Evolutionary conservation across 2,888 invertebrate genomes (phyloP), one percentile per base, ranked within the genome.

Genomic region (Julus scanicus): DNA sequence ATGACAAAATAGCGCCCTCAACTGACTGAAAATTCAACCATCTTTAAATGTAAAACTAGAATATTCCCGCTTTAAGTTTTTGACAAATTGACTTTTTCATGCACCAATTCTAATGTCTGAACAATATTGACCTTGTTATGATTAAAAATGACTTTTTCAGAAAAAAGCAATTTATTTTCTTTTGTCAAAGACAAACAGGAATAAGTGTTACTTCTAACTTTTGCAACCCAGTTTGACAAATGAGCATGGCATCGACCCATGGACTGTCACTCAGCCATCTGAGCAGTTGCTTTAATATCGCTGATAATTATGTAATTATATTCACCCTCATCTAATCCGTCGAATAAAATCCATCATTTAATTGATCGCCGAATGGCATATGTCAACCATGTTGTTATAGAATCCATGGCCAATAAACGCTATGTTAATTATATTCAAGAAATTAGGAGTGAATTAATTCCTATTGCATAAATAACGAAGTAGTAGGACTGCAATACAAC

Each of bases 271-370:
- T 44, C 44, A 44, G 44, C n/a, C 6, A 63, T 63, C 17, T 63
- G 6, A n/a, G 57, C 6, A 63, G n/a, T 6, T 20, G 6, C 5
- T n/a, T n/a, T 63, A n/a, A 20, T n/a, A 63, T n/a, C 57, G n/a
- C n/a, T 63, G 57, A 63, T 63, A 63, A 63, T 63, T 2, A n/a
- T 4, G n/a, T 63, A 63, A 63, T 63, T 63, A 63, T n/a, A 63
- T 63, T 63, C 57, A 63, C 57, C 57, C 57, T 63, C 57, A 17
- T 63, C 6, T 63, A 63, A 63, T n/a, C n/a, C n/a, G n/a, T 63
- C 57, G 57, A 63, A 63, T 4, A n/a, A 63, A 53, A 63, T 63
- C 57, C 57, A 63, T 63, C 57, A 63, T 63, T 63, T n/a, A 63
- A n/a, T 63, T 63, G 6, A 63, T 63, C n/a, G n/a, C n/a, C 6